Percentiles rank a stretch among this genome's conserved stretches.
Evolutionary conservation across 2,888 invertebrate genomes (phyloP).

Genomic region (Tetropium fuscum): DNA sequence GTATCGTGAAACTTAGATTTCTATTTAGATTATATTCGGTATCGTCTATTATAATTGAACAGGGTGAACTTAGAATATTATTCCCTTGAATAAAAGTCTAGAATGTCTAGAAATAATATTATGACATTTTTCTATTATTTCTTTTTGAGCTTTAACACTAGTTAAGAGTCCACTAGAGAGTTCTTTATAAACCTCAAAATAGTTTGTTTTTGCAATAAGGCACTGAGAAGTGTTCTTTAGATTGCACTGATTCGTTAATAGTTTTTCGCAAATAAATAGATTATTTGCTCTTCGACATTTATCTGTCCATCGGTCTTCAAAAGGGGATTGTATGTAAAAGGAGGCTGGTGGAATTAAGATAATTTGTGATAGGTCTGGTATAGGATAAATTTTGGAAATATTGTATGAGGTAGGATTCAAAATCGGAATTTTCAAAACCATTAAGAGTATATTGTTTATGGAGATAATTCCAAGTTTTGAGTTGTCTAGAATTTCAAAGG

Average conservation of each 20-base stretch:
- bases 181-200: constrained; percentile 1
- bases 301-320: constrained; percentile 1
- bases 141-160: not conserved
- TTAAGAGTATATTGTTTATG: constrained; percentile 1
- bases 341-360: not conserved
- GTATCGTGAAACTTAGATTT: not conserved
- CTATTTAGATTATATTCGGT: not conserved
- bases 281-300: not conserved
- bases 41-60: not conserved
- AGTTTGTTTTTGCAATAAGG: not conserved
- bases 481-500: constrained; percentile 12
- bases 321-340: constrained; percentile 1
- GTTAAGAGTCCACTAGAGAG: not conserved
- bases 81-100: constrained; percentile 1
- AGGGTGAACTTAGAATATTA: not conserved
- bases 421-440: constrained; percentile 16
- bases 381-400: constrained; percentile 3
- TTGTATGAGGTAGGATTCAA: not conserved
- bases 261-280: constrained; percentile 2
- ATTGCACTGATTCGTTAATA: constrained; percentile 1
- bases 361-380: not conserved
- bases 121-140: constrained; percentile 1
- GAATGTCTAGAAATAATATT: not conserved
- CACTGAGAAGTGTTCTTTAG: not conserved
- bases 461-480: constrained; percentile 17